Percentiles rank a stretch among this genome's conserved stretches.
These are phyloP conservation scores for Amazona vittata DNA, from an alignment of 2,113 vertebrate genomes.

Conservation along the genomic window DNA sequence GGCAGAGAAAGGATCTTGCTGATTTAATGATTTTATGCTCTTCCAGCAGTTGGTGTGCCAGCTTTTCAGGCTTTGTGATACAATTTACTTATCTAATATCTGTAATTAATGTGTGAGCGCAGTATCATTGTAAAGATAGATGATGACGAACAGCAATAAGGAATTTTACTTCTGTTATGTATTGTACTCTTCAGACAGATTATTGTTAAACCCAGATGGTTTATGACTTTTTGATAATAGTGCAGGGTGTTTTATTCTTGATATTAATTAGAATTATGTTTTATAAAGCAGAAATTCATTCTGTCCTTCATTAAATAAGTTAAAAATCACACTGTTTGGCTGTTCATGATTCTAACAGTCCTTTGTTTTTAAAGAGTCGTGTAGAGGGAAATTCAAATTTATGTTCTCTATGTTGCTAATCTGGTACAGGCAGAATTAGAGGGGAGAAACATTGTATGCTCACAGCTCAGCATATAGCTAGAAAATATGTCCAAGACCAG, in stretches of 20 bases:
- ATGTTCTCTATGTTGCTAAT: neutral
- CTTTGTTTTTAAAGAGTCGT: neutral
- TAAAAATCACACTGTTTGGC: neutral
- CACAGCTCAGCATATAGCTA: neutral
- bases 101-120: neutral
- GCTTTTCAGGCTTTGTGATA: neutral
- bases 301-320: neutral
- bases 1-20: neutral
- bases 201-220: conserved; percentile 43
- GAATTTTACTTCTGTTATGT: neutral
- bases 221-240: conserved; percentile 31
- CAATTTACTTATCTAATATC: conserved; percentile 39
- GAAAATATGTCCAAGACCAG: neutral
- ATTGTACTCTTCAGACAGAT: neutral
- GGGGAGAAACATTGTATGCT: neutral
- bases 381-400: neutral
- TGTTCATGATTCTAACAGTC: neutral
- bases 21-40: neutral
- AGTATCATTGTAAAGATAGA: neutral
- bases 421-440: neutral
- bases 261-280: conserved; percentile 3
- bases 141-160: neutral
- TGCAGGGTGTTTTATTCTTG: neutral
- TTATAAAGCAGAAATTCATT: neutral
- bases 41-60: neutral